Percentiles rank a stretch among this genome's conserved stretches.
Evolutionary conservation across 1,140 invertebrate species (phyloP).

Genomic region (Bombyx mandarina): DNA sequence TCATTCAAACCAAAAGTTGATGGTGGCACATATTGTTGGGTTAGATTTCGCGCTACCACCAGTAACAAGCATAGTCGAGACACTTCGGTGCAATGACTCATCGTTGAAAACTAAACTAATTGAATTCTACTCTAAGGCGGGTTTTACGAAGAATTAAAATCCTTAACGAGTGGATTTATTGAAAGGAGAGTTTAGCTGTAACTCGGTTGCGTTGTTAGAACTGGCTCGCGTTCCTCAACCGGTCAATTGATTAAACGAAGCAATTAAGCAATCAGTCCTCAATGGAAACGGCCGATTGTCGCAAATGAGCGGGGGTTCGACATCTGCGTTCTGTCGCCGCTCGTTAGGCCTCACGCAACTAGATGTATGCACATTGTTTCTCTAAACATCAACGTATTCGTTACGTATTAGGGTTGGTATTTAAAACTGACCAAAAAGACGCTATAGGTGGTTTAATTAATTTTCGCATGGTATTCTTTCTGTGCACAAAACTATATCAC

Average conservation of each 20-base stretch:
- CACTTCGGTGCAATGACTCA: neutral
- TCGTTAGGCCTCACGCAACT: conserved; percentile 4
- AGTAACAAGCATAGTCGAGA: neutral
- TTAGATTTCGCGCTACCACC: neutral
- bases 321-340: conserved; percentile 34
- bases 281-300: conserved; percentile 49
- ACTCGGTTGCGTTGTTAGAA: conserved; percentile 28
- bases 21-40: too few relatives aligned
- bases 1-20: too few relatives aligned
- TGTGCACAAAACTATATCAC: too few relatives aligned
- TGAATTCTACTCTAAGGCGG: conserved; percentile 6
- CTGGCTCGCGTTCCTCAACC: conserved; percentile 48
- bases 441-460: too few relatives aligned
- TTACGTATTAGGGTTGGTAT: too few relatives aligned
- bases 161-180: conserved; percentile 46
- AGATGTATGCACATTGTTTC: neutral
- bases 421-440: too few relatives aligned
- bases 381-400: too few relatives aligned
- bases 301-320: conserved; percentile 56
- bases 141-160: conserved; percentile 28
- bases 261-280: conserved; percentile 67
- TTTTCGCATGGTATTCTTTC: too few relatives aligned
- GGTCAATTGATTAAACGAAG: conserved; percentile 69
- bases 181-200: conserved; percentile 32
- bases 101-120: neutral